These are phyloP conservation scores for Noctua comes DNA, from an alignment of 2,888 invertebrate species.

Conservation along the genomic window DNA sequence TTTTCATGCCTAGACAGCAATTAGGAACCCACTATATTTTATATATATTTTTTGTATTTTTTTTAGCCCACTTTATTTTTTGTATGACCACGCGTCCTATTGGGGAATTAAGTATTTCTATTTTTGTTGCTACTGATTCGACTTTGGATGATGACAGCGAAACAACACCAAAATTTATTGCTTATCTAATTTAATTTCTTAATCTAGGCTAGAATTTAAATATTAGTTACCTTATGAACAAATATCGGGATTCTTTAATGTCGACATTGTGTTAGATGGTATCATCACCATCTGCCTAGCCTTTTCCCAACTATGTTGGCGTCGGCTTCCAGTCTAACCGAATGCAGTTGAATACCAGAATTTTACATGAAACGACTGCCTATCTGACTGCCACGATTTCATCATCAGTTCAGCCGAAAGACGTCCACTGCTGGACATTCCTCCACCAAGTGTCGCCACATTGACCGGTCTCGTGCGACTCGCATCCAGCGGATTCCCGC, in stretches of 20 bases:
- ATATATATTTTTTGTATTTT: too few relatives aligned
- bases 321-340: neutral
- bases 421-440: too few relatives aligned
- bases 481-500: too few relatives aligned
- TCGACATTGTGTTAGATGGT: neutral
- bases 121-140: neutral
- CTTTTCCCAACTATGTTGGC: neutral
- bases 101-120: neutral
- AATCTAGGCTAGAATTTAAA: constrained; percentile 17
- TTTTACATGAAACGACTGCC: neutral
- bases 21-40: neutral
- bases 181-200: neutral
- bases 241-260: neutral
- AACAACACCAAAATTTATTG: constrained; percentile 8
- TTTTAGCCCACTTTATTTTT: neutral
- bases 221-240: neutral
- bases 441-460: too few relatives aligned
- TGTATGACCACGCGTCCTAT: neutral
- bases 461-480: too few relatives aligned
- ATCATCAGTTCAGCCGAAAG: too few relatives aligned
- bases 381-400: neutral
- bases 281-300: neutral
- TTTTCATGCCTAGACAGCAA: neutral
- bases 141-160: neutral
- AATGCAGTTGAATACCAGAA: neutral